Conservation (phyloP, 1,140 invertebrate genomes). For the Neodiprion virginianus region DNA sequence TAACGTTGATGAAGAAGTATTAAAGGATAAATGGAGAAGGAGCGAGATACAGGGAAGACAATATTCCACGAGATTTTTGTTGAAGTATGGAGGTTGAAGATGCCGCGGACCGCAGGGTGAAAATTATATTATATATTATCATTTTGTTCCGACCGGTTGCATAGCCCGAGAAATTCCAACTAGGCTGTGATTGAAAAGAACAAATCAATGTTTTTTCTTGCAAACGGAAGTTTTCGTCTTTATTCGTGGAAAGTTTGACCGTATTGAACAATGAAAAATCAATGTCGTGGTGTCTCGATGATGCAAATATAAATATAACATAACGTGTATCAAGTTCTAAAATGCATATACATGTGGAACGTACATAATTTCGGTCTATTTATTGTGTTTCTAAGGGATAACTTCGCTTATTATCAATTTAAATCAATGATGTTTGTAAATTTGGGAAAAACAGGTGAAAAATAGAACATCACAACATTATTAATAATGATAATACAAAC, state of each 20-base stretch:
- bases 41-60: not conserved
- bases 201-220: constrained; percentile 4
- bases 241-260: not conserved
- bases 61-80: too few species aligned
- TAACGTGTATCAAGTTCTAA: not conserved
- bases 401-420: not conserved
- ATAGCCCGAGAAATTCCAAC: constrained; percentile 42
- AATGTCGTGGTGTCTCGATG: constrained; percentile 3
- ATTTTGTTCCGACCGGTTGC: constrained; percentile 5
- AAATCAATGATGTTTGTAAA: not conserved
- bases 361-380: not conserved
- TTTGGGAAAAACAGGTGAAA: not conserved
- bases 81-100: not conserved
- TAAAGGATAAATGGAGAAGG: not conserved
- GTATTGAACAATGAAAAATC: not conserved
- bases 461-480: too few species aligned
- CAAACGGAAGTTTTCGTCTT: not conserved
- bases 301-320: constrained; percentile 1
- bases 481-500: not conserved
- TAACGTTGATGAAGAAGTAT: not conserved
- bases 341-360: too few species aligned
- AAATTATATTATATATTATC: not conserved
- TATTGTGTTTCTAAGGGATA: not conserved
- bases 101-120: constrained; percentile 2
- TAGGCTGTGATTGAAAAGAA: constrained; percentile 47